Percentiles rank a stretch among this genome's conserved stretches.
Evolutionary conservation across 1,140 invertebrate genomes (phyloP).

Genomic region (Aplysia californica): DNA sequence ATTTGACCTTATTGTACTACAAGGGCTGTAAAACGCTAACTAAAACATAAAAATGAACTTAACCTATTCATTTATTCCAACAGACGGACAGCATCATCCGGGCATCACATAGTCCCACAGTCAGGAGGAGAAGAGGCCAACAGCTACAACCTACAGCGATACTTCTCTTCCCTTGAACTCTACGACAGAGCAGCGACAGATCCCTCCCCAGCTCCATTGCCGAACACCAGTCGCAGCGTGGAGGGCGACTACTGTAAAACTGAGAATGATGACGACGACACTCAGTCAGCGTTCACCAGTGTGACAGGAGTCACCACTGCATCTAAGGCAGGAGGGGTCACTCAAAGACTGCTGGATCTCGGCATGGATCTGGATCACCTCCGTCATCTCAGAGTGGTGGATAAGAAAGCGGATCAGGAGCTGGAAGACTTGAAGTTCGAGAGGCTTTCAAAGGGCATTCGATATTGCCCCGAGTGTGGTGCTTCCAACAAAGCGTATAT

Average conservation of each 20-base stretch:
- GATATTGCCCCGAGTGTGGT: conserved; percentile 57
- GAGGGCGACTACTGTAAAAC: conserved; percentile 3
- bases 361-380: conserved; percentile 40
- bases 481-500: conserved; percentile 57
- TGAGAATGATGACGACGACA: not conserved
- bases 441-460: conserved; percentile 40
- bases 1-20: no score
- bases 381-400: conserved; percentile 15
- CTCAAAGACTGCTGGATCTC: conserved; percentile 50
- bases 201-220: not conserved
- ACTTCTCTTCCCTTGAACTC: conserved; percentile 9
- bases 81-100: no score
- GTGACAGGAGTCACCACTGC: conserved; percentile 40
- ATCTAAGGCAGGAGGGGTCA: conserved; percentile 53
- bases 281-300: not conserved
- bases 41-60: no score
- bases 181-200: not conserved
- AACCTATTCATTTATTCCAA: no score
- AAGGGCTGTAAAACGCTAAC: no score
- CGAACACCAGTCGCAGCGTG: not conserved
- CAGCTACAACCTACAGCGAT: not conserved
- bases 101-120: no score
- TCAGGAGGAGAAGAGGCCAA: no score
- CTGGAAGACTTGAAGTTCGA: conserved; percentile 20
- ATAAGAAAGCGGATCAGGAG: conserved; percentile 5